Percentiles rank a stretch among this genome's conserved stretches.
Evolutionary conservation across 2,797 vertebrate genomes (phyloP).

Genomic region (Orientallactaga sibirica): DNA sequence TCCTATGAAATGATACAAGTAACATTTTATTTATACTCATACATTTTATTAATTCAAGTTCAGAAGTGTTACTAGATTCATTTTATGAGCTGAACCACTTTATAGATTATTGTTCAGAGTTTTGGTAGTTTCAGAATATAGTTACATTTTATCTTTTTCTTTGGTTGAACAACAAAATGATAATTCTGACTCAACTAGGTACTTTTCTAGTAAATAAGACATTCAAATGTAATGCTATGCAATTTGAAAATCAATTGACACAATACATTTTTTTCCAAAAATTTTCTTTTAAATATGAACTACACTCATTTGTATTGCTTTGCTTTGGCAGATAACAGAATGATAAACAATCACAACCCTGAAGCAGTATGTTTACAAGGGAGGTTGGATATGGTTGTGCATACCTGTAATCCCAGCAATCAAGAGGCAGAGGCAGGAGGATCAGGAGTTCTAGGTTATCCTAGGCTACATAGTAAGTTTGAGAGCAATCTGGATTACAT

Average conservation of each 20-base stretch:
- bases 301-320: neutral
- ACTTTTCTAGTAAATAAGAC: neutral
- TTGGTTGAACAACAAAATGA: neutral
- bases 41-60: conserved; percentile 47
- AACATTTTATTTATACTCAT: neutral
- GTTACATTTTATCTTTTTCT: conserved; percentile 8
- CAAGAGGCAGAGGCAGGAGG: too few species aligned
- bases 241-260: neutral
- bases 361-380: neutral
- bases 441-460: too few species aligned
- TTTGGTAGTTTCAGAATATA: neutral
- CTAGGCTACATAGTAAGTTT: too few species aligned
- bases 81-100: neutral
- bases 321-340: neutral
- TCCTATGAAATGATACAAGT: neutral
- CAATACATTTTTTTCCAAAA: neutral
- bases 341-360: neutral
- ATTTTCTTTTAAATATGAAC: neutral
- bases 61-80: neutral
- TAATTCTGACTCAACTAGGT: neutral
- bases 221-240: neutral
- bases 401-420: too few species aligned
- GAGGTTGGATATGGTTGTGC: too few species aligned
- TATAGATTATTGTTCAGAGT: conserved; percentile 6
- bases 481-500: too few species aligned